A percentile compares a stretch with the other conserved stretches of the same genome.
Evolutionary conservation across 1,140 invertebrate species (phyloP).

Genomic region (Drosophila lini): DNA sequence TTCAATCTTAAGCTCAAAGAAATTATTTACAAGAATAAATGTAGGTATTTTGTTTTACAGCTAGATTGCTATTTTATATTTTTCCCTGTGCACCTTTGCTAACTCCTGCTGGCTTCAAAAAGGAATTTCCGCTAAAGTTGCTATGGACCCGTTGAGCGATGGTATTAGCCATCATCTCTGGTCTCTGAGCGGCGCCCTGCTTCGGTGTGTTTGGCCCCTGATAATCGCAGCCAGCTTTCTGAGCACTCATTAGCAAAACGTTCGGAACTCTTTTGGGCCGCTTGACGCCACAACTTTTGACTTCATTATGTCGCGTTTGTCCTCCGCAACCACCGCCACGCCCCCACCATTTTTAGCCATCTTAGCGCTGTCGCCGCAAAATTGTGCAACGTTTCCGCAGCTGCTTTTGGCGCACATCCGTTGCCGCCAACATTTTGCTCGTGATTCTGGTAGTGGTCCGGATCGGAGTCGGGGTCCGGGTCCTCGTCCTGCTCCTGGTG

Average conservation of each 20-base stretch:
- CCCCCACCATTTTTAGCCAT: slow-evolving; percentile 16
- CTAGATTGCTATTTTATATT: background rate
- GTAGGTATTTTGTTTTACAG: background rate
- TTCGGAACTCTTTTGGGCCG: slow-evolving; percentile 69
- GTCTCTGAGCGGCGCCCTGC: background rate
- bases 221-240: slow-evolving; percentile 73
- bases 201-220: slow-evolving; percentile 26
- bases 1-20: too few relatives aligned
- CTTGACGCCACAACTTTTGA: slow-evolving; percentile 70
- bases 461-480: slow-evolving; percentile 6
- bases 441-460: slow-evolving; percentile 2
- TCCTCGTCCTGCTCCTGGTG: slow-evolving; percentile 12
- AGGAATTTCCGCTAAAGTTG: slow-evolving; percentile 1
- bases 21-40: background rate
- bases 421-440: slow-evolving; percentile 57
- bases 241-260: slow-evolving; percentile 80
- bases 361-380: slow-evolving; percentile 71
- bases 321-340: slow-evolving; percentile 6
- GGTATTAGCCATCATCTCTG: slow-evolving; percentile 28
- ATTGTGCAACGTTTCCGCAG: slow-evolving; percentile 80
- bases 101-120: background rate
- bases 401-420: slow-evolving; percentile 80
- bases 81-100: background rate
- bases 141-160: slow-evolving; percentile 3
- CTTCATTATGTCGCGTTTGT: slow-evolving; percentile 76